Base-by-base conservation (phyloP, 2,888 invertebrate genomes). In the Temnothorax rugatulus region DNA sequence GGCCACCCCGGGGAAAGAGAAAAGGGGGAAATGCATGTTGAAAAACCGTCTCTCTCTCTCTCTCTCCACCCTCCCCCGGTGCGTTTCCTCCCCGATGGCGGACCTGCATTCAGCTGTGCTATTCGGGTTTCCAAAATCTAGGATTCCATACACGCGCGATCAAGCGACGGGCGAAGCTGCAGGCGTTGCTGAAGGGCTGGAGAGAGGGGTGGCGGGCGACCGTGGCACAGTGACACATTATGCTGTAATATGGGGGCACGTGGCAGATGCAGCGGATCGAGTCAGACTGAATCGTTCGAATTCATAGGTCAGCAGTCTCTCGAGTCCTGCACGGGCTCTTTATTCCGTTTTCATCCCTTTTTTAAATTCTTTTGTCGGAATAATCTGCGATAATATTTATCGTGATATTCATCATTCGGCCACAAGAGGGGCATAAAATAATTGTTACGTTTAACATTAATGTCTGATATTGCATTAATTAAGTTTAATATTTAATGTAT, bases 191-290 rank as follows among this genome's bases (percentile, higher is more conserved):
- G 86, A 87, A 90, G 86, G 86, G 90, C 82, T 84, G 41, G 57
- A 88, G 82, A 87, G 87, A 82, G 79, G 79, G 73, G 57, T 81
- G 64, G 64, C 50, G 44, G 18, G 29, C 54, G 83, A 61, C 89
- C 91, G 91, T 94, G 94, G 93, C 94, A 94, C 94, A 94, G 94
- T 94, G 94, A 94, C 94, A 94, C 94, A 94, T 94, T 94, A 94
- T 93, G 92, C 93, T 87, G 91, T 94, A 94, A 94, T 94, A 93
- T 93, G 92, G 92, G 92, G 93, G 92, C 94, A 92, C 93, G 93
- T 92, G 93, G 94, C 94, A 94, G 94, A 94, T 94, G 94, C 92
- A 90, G 87, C 92, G 84, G 90, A 91, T 92, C 92, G 90, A 91
- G 89, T 89, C 90, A 85, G 84, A 87, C 83, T 86, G 87, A 83